Conservation (phyloP, 2,797 vertebrate species). For the Spheniscus humboldti region DNA sequence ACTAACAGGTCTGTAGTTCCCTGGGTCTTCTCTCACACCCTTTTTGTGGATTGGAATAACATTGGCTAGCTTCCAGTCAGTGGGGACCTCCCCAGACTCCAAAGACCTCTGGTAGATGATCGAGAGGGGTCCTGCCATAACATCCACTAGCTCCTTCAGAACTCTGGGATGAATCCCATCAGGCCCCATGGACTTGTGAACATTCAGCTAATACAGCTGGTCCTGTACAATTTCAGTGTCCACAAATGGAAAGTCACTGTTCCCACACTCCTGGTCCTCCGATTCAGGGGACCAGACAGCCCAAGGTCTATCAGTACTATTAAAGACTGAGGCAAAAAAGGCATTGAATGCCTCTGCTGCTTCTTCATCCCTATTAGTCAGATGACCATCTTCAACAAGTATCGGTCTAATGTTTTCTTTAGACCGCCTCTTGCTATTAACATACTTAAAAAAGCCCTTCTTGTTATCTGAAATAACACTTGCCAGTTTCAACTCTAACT, state of each 20-base stretch:
- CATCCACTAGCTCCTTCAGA: neutral
- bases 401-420: neutral
- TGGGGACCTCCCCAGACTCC: neutral
- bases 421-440: neutral
- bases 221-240: neutral
- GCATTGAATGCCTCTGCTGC: neutral
- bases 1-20: neutral
- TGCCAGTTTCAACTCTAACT: neutral
- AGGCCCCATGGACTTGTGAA: neutral
- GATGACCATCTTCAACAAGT: neutral
- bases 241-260: neutral
- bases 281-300: neutral
- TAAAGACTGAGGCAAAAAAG: neutral
- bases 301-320: neutral
- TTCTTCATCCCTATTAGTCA: neutral
- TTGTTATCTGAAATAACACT: neutral
- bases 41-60: neutral
- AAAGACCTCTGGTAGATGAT: neutral
- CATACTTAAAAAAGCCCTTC: neutral
- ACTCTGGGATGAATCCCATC: too few species aligned
- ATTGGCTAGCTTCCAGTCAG: neutral
- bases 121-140: neutral
- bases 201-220: neutral
- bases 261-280: neutral
- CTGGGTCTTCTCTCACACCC: neutral